Conservation (phyloP, 2,797 vertebrate species). For the Buphagus erythrorhynchus region DNA sequence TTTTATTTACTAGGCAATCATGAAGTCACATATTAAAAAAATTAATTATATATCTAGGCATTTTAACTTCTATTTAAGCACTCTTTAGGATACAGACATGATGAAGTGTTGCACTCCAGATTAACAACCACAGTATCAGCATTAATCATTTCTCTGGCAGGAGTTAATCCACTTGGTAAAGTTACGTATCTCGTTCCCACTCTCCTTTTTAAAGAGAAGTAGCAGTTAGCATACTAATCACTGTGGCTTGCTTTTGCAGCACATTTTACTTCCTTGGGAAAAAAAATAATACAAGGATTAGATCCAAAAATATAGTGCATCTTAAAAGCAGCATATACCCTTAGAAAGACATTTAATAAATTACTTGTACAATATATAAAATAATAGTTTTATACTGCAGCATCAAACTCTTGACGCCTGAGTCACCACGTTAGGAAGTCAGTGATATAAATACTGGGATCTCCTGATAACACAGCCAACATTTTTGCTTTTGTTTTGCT, state of each 20-base stretch:
- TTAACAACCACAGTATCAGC: slow-evolving; percentile 17
- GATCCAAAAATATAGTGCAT: slow-evolving; percentile 82
- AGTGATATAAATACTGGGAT: slow-evolving; percentile 68
- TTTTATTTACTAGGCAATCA: slow-evolving; percentile 31
- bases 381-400: slow-evolving; percentile 76
- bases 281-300: slow-evolving; percentile 77
- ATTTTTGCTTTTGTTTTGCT: slow-evolving; percentile 49
- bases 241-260: slow-evolving; percentile 64
- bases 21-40: slow-evolving; percentile 23
- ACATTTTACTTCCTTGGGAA: slow-evolving; percentile 76
- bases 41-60: slow-evolving; percentile 1
- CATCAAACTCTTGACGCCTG: slow-evolving; percentile 79
- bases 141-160: slow-evolving; percentile 32
- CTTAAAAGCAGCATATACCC: slow-evolving; percentile 82
- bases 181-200: slow-evolving; percentile 24
- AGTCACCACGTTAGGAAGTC: slow-evolving; percentile 72
- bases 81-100: slow-evolving; percentile 20
- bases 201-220: slow-evolving; percentile 71
- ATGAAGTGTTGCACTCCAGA: slow-evolving; percentile 15
- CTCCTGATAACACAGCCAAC: slow-evolving; percentile 54
- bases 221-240: slow-evolving; percentile 71
- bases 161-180: slow-evolving; percentile 34
- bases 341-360: slow-evolving; percentile 82
- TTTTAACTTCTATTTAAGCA: slow-evolving; percentile 24
- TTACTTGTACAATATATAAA: slow-evolving; percentile 80